Base-by-base conservation (phyloP, 2,888 invertebrate genomes). In the Caenorhabditis becei region DNA sequence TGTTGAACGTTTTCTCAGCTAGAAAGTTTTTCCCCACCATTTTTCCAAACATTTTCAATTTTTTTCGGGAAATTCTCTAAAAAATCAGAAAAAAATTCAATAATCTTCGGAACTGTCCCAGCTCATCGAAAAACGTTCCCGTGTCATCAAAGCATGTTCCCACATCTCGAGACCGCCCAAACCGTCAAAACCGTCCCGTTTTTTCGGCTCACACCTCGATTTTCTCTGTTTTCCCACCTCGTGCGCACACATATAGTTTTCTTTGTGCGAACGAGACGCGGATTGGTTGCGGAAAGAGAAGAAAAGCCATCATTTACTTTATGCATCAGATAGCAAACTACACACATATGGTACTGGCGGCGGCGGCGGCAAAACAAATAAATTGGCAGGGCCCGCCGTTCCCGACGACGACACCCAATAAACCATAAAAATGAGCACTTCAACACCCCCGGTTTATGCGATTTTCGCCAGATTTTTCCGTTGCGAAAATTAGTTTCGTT, bases 261-360 rank as follows among this genome's bases (percentile, higher is more conserved):
- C 28, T 37, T 32, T 32, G 32, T 32, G 32, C 32, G 4, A 10
- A 10, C 32, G 32, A 32, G 49, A 49, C 44, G 59, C 62, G 54
- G 35, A 32, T 14, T 35, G 26, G 32, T 2, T 41, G 56, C 44
- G 67, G 56, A n/a, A n/a, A n/a, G n/a, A n/a, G n/a, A n/a, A n/a
- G n/a, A n/a, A 58, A 69, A 32, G 49, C 35, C 18, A 47, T n/a
- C 49, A 56, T 63, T 58, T 63, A 37, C 56, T 49, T 56, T 72
- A 72, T 72, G 72, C 72, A 72, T 72, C 56, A 63, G 32, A 74
- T 49, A 65, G 54, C 63, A 65, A 63, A 72, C 63, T 72, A 58
- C 35, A 65, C 62, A 54, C 54, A 41, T 53, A 26, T n/a, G 10
- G n/a, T n/a, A n/a, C n/a, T n/a, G n/a, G n/a, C n/a, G n/a, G n/a